phyloP scores from a whole-genome alignment of 2,113 vertebrate genomes.

The Neotragus moschatus region DNA sequence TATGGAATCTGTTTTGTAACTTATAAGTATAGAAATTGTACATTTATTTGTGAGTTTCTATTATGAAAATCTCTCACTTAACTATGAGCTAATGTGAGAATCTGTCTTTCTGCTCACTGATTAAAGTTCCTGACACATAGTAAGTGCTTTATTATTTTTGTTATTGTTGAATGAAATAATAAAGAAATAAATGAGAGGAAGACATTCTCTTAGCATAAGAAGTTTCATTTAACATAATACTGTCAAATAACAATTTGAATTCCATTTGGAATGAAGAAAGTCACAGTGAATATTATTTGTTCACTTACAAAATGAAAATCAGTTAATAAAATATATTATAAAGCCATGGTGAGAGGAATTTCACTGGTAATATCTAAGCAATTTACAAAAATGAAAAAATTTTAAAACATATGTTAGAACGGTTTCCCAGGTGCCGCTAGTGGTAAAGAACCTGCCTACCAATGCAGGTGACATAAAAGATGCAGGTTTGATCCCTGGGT shows the following conservation, averaged over 20 bases:
- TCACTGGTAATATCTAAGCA: neutral
- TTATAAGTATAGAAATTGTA: neutral
- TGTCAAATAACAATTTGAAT: neutral
- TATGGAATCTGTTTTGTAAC: neutral
- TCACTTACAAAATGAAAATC: constrained; percentile 2
- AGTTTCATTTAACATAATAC: neutral
- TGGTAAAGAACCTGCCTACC: neutral
- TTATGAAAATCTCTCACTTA: neutral
- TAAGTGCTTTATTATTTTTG: constrained; percentile 7
- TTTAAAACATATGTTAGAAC: neutral
- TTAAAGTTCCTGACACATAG: neutral
- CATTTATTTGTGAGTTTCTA: neutral
- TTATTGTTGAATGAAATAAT: neutral
- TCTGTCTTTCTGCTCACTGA: neutral
- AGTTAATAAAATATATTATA: constrained; percentile 24
- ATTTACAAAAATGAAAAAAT: constrained; percentile 7
- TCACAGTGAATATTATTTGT: neutral
- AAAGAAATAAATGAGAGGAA: neutral
- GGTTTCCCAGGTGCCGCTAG: neutral
- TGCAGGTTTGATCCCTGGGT: neutral
- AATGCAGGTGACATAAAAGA: neutral
- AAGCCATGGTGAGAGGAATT: neutral
- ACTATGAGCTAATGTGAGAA: neutral
- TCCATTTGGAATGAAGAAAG: neutral
- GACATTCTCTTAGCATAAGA: neutral